Evolutionary conservation across 2,888 invertebrate genomes (phyloP), one percentile per base, ranked within the genome.

Genomic region (Lasiommata megera): DNA sequence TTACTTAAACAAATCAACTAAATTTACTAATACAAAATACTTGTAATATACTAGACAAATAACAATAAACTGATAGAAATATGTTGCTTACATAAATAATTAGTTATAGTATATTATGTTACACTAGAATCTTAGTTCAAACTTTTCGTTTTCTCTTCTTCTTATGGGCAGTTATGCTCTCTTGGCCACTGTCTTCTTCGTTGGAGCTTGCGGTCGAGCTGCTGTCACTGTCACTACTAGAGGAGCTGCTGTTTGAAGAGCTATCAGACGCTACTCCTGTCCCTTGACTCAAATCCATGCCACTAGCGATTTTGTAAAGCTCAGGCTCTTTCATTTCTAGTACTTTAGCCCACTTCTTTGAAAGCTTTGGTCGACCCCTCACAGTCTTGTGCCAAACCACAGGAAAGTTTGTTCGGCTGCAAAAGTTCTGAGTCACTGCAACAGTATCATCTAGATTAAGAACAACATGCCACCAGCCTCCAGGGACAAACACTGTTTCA

Each of bases 381-480:
- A 97, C 96, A 6, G 98, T 98, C 89, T 99, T 99, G 81, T 99
- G 98, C 98, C 99, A 99, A 0, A 99, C 99, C 11, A 99, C 93
- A 0, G 98, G 98, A 80, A 99, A 98, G 88, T 99, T 99, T 0
- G 97, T 97, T 62, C 95, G 93, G 69, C 98, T 98, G 79, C 97
- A 96, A 82, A 99, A 99, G 87, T 99, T 99, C 80, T 99, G 99
- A 0, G 99, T 99, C 12, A 99, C 96, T 9, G 99, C 99, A 46
- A 99, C 95, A 0, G 99, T 99, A 64, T 96, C 94, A 74, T 99
- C 98, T 62, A 99, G 89, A 86, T 99, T 99, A 29, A 99, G 92
- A 11, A 99, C 99, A 16, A 99, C 99, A 82, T 99, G 99, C 99
- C 99, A 99, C 99, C 99, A 99, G 8, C 99, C 99, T 14, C 98